Evolutionary conservation across 1,140 invertebrate genomes (phyloP).

Genomic region (Cydia strobilella): DNA sequence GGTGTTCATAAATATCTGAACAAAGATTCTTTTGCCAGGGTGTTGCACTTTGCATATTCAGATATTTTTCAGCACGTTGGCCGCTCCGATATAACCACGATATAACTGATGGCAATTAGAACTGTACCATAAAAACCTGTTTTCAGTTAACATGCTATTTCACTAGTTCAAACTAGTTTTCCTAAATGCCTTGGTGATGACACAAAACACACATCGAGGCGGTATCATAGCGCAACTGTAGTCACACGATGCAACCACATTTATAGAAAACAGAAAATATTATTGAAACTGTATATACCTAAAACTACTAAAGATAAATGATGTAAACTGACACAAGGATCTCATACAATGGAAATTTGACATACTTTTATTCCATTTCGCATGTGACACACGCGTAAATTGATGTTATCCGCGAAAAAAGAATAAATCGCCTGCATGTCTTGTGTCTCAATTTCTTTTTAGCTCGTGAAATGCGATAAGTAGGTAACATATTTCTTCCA

Average conservation of each 20-base stretch:
- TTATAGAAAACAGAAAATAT: conserved; percentile 3
- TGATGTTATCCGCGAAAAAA: conserved; percentile 27
- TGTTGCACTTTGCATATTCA: too few relatives aligned
- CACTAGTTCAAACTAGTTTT: too few relatives aligned
- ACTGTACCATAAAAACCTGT: too few relatives aligned
- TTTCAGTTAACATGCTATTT: too few relatives aligned
- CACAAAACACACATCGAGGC: background rate
- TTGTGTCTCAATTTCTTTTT: conserved; percentile 8
- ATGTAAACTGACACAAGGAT: background rate
- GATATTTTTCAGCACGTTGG: too few relatives aligned
- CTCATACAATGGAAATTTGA: conserved; percentile 21
- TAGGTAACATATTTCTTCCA: background rate
- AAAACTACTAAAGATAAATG: background rate
- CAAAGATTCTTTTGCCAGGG: too few relatives aligned
- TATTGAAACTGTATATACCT: background rate
- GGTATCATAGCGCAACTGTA: background rate
- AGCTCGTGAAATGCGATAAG: background rate
- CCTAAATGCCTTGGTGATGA: background rate
- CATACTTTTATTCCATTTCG: conserved; percentile 24
- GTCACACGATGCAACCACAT: background rate
- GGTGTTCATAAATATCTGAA: too few relatives aligned
- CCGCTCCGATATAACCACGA: too few relatives aligned
- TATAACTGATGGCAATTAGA: too few relatives aligned
- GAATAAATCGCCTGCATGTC: conserved; percentile 12
- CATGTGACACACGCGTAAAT: conserved; percentile 9